Conservation (phyloP, 2,797 vertebrate species). For the Clarias laeviceps region DNA sequence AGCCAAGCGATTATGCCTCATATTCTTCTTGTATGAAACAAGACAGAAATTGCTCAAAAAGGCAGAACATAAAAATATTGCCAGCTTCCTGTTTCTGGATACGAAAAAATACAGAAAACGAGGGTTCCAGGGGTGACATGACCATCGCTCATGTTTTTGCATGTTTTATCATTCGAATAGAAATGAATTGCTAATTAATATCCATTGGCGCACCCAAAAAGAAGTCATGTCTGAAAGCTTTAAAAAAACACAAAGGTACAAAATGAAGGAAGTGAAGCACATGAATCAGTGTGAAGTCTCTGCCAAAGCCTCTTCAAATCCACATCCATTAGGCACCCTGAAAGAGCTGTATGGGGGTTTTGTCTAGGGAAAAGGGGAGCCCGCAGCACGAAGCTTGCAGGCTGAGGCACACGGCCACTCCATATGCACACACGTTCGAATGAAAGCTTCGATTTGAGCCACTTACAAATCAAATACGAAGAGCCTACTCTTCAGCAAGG, state of each 20-base stretch:
- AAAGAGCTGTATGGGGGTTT: conserved; percentile 56
- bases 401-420: conserved; percentile 56
- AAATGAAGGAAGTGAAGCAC: conserved; percentile 35
- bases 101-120: background rate
- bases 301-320: conserved; percentile 54
- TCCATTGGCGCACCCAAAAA: conserved; percentile 41
- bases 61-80: background rate
- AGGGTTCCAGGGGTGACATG: conserved; percentile 3
- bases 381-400: conserved; percentile 48
- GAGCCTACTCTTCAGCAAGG: conserved; percentile 58
- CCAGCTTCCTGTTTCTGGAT: conserved; percentile 22
- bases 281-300: conserved; percentile 48
- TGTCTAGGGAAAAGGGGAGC: conserved; percentile 55
- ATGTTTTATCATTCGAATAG: conserved; percentile 31
- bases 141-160: conserved; percentile 13
- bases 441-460: conserved; percentile 61
- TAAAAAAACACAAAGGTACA: conserved; percentile 18
- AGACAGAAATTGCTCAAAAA: background rate
- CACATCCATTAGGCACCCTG: conserved; percentile 54
- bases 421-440: conserved; percentile 55
- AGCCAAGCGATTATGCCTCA: background rate
- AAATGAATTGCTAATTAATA: conserved; percentile 42
- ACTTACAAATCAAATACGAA: conserved; percentile 62
- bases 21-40: background rate
- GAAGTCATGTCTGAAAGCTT: conserved; percentile 42